Base-by-base conservation (phyloP, 2,797 vertebrate species). In the Channa striata region DNA sequence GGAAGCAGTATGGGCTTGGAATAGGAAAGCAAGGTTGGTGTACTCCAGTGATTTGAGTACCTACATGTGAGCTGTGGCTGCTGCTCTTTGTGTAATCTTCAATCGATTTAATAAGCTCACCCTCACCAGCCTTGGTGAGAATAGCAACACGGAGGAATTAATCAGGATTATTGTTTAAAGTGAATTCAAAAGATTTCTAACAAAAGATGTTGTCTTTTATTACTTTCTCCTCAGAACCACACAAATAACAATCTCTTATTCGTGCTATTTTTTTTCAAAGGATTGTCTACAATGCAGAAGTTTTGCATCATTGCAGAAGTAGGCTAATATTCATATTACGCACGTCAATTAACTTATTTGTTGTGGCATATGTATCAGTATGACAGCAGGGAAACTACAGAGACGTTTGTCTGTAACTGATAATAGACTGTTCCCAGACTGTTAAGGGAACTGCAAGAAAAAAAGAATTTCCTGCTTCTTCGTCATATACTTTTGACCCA, bases 71-170 rank as follows among this genome's bases (percentile, higher is more conserved):
- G 47, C 49, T 62, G 12, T 59, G 30, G 16, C 14, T 52, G 48
- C 25, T 36, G 21, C 30, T 62, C 57, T 72, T 69, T 66, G 19
- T 67, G 34, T 63, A 10, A 68, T 68, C 66, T 68, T 54, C 12
- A 67, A 51, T 40, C n/a, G 51, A 66, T 70, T 61, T 44, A 39
- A 58, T 70, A 42, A 59, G 36, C 7, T 50, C 23, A 42, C 11
- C 30, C 17, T 52, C 6, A 46, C 14, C 34, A 39, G n/a, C 16
- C n/a, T 36, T 5, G 0, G 17, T 36, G 36, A 59, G 43, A 72
- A 52, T 68, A 63, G 25, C 46, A 49, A 8, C 20, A 34, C 49
- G 25, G 12, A 64, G 23, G 37, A 47, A 59, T 63, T 40, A 43
- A 67, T 56, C 9, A 40, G 33, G 25, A 67, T 48, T 54, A 59